Conservation (phyloP, 2,113 vertebrate species). For the Malurus elegans region DNA sequence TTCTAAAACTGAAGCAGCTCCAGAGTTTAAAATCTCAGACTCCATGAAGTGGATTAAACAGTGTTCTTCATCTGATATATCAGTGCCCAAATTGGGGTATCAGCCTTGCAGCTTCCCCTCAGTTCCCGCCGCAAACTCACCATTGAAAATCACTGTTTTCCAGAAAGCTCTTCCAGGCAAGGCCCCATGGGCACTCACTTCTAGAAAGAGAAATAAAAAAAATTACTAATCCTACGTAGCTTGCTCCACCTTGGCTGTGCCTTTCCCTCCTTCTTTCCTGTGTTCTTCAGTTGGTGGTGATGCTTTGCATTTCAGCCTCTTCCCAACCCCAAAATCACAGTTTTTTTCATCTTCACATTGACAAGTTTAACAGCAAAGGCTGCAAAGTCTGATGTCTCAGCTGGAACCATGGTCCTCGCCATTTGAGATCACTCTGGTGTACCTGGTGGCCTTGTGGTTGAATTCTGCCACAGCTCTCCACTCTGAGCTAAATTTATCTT, state of each 20-base stretch:
- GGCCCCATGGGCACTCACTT: not conserved
- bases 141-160: not conserved
- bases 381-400: not conserved
- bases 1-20: not conserved
- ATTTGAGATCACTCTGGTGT: not conserved
- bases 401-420: not conserved
- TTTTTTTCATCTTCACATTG: not conserved
- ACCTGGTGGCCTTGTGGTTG: not conserved
- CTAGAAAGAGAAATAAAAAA: not conserved
- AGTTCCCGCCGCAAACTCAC: rapidly evolving
- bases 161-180: not conserved
- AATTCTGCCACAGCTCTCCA: not conserved
- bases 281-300: not conserved
- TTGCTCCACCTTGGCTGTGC: not conserved
- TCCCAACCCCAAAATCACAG: not conserved
- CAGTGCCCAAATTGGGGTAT: not conserved
- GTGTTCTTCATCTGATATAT: not conserved
- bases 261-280: not conserved
- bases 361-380: not conserved
- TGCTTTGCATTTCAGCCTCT: not conserved
- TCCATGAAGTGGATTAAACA: not conserved
- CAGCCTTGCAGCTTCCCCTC: not conserved
- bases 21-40: not conserved
- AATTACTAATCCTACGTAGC: not conserved
- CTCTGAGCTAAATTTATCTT: not conserved